Evolutionary conservation across 2,888 invertebrate genomes (phyloP), one percentile per base, ranked within the genome.

Genomic region (Microctonus aethiopoides): DNA sequence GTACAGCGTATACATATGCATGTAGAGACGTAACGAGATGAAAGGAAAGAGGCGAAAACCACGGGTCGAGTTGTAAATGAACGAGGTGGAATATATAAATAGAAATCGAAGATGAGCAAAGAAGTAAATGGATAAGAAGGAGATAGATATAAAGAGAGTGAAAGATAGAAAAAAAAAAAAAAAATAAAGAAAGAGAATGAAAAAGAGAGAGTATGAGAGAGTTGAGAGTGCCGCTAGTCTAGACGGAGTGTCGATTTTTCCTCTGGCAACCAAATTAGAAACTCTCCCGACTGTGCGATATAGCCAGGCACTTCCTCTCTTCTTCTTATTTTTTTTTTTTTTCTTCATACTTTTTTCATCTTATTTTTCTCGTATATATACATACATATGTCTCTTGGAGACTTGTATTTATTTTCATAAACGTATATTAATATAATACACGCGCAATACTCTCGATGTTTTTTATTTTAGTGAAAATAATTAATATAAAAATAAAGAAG

Each of bases 61-160:
- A 75, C 46, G 46, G 46, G 9, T 46, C 62, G 61, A 68, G 68
- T 68, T 75, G 75, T 79, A 20, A 16, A 81, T 79, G 80, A 84
- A 83, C 83, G 83, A 82, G 80, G 80, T 81, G 81, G 81, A 82
- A 84, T 82, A 83, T 81, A 81, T 83, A 85, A 84, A 85, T 85
- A 85, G 85, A 84, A 81, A 70, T 75, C 74, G 76, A 74, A 78
- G 77, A 75, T 73, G 74, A 72, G 63, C 72, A 75, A 73, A 73
- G 59, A 68, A 66, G 60, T 46, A 52, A 68, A 66, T 64, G 66
- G 39, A 32, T 32, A 60, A 13, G 65, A 62, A 57, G 54, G 65
- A 60, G 62, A 46, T 46, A 56, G 65, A 66, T 68, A 70, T 20
- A 66, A 65, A 59, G 57, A 68, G 71, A 67, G 72, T 41, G 16